phyloP scores from a whole-genome alignment of 2,888 invertebrate genomes.

The Phymatocera aterrima region DNA sequence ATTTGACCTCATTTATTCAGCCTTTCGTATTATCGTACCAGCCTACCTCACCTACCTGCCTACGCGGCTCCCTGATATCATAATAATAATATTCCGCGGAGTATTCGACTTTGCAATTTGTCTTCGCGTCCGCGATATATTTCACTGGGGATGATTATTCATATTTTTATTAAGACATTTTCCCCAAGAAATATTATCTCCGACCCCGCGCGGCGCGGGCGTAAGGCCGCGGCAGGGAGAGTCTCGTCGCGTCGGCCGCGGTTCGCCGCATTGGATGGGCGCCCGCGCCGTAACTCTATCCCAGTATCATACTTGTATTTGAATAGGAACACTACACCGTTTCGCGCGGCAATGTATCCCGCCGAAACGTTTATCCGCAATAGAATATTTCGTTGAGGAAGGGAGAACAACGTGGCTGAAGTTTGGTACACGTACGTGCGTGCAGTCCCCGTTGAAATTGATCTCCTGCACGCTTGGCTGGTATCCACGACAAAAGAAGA shows the following conservation, averaged over 20 bases:
- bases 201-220: no score
- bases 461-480: constrained; percentile 13
- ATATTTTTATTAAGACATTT: constrained; percentile 38
- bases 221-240: not conserved
- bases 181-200: constrained; percentile 32
- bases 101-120: constrained; percentile 28
- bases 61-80: not conserved
- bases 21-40: not conserved
- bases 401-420: not conserved
- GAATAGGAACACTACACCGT: not conserved
- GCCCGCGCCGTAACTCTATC: constrained; percentile 8
- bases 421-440: not conserved
- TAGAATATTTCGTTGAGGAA: not conserved
- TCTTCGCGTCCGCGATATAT: constrained; percentile 26
- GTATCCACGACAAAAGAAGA: not conserved
- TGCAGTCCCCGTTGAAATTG: constrained; percentile 10
- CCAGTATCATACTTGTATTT: not conserved
- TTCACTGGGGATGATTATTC: constrained; percentile 26
- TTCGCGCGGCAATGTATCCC: constrained; percentile 18
- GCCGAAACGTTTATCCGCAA: not conserved
- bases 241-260: constrained; percentile 3
- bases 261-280: constrained; percentile 21
- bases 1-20: not conserved
- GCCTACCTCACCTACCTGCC: not conserved
- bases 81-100: not conserved